A percentile compares a stretch with the other conserved stretches of the same genome.
Conservation (phyloP, 2,888 invertebrate genomes). For the Pherbina coryleti region DNA sequence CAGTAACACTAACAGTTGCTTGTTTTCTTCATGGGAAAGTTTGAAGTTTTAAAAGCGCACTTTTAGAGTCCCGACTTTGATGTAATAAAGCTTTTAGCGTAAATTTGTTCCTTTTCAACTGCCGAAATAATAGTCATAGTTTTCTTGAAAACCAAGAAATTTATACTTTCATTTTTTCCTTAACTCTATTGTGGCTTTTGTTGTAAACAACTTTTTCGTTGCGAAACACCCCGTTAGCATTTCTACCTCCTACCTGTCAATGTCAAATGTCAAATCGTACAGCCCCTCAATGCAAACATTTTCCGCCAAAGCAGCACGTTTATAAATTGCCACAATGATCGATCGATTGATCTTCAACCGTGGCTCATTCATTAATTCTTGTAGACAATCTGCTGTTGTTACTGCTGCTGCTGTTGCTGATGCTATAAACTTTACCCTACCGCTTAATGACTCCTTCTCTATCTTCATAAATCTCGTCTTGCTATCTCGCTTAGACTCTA, state of each 20-base stretch:
- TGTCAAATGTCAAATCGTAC: constrained; percentile 19
- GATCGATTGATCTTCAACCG: constrained; percentile 26
- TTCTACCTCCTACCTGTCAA: constrained; percentile 6
- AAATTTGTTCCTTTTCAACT: no score
- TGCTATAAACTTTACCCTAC: constrained; percentile 20
- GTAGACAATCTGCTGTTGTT: not conserved
- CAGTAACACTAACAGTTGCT: no score
- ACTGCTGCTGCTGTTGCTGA: constrained; percentile 2
- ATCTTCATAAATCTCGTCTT: constrained; percentile 11
- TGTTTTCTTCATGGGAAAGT: no score
- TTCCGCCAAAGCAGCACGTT: constrained; percentile 2
- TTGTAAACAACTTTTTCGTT: no score
- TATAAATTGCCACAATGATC: constrained; percentile 32
- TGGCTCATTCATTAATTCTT: constrained; percentile 20
- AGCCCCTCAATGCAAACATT: not conserved
- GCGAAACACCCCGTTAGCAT: no score
- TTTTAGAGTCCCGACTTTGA: no score
- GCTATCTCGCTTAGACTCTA: not conserved
- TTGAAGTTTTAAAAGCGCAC: no score
- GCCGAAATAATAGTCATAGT: no score
- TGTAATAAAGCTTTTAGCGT: no score
- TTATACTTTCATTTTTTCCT: no score
- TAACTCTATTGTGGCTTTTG: no score
- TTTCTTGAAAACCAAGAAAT: no score
- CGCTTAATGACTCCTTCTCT: not conserved